Evolutionary conservation across 2,113 vertebrate species (phyloP).

Genomic region (Petrocephalus zakoni): DNA sequence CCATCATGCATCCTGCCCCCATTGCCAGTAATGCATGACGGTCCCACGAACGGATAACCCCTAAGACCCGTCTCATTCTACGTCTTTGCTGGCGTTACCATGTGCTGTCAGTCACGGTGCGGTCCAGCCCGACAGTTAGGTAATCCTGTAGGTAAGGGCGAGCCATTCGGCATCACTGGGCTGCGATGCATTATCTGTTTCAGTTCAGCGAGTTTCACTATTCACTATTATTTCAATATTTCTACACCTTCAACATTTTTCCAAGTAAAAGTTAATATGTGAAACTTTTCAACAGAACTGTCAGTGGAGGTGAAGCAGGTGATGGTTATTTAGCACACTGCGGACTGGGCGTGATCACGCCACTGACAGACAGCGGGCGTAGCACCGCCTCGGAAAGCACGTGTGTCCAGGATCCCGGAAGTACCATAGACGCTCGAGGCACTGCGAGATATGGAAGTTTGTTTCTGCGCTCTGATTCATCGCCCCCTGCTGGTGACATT

Average conservation of each 20-base stretch:
- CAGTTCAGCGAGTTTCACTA: neutral
- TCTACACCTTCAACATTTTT: neutral
- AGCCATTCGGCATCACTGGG: neutral
- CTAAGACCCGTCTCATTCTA: neutral
- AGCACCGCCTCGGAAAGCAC: neutral
- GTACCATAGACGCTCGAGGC: neutral
- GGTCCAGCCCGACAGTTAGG: neutral
- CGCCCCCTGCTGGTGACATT: neutral
- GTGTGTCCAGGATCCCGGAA: neutral
- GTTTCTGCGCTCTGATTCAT: neutral
- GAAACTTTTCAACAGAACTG: neutral
- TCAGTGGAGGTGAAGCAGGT: neutral
- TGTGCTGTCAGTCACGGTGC: neutral
- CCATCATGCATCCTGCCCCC: neutral
- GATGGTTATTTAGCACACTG: neutral
- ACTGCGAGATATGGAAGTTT: neutral
- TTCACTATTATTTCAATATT: too few species aligned
- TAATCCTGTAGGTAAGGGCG: neutral
- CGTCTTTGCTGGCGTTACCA: neutral
- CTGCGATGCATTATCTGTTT: neutral
- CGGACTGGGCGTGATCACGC: neutral
- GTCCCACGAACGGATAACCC: neutral
- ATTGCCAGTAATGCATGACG: neutral
- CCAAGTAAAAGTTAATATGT: neutral
- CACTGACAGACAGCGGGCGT: neutral